Conservation (phyloP, 2,888 invertebrate species). For the Macropis europaea region DNA sequence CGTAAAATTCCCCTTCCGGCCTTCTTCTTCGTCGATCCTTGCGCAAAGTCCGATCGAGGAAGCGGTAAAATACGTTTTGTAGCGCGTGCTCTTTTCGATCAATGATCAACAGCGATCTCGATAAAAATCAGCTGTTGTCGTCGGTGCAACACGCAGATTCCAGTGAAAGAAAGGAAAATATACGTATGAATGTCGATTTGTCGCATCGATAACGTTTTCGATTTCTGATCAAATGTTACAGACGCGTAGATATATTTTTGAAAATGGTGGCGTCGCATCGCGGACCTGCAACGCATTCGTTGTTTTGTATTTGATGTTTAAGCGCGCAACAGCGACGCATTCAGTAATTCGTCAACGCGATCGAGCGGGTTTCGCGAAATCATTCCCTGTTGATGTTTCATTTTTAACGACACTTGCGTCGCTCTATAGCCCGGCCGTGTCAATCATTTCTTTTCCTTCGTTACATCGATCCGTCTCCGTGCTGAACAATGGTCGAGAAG, state of each 20-base stretch:
- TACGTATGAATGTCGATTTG: not conserved
- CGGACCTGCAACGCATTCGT: conserved; percentile 9
- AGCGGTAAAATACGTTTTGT: not conserved
- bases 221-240: conserved; percentile 3
- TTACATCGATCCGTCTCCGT: not conserved
- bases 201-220: not conserved
- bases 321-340: not conserved
- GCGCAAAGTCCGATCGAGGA: not conserved
- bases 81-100: conserved; percentile 6
- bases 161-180: not conserved
- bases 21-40: not conserved
- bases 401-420: not conserved
- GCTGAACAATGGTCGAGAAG: too few relatives aligned
- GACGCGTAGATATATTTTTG: conserved; percentile 21
- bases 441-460: not conserved
- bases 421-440: not conserved
- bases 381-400: not conserved
- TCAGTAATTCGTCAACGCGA: not conserved
- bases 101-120: conserved; percentile 32
- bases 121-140: conserved; percentile 9
- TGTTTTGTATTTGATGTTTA: conserved; percentile 14
- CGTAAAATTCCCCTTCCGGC: not conserved
- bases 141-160: conserved; percentile 17
- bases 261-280: conserved; percentile 15
- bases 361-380: not conserved